Conservation (phyloP, 2,797 vertebrate species). For the Scomberomorus guttatus region DNA sequence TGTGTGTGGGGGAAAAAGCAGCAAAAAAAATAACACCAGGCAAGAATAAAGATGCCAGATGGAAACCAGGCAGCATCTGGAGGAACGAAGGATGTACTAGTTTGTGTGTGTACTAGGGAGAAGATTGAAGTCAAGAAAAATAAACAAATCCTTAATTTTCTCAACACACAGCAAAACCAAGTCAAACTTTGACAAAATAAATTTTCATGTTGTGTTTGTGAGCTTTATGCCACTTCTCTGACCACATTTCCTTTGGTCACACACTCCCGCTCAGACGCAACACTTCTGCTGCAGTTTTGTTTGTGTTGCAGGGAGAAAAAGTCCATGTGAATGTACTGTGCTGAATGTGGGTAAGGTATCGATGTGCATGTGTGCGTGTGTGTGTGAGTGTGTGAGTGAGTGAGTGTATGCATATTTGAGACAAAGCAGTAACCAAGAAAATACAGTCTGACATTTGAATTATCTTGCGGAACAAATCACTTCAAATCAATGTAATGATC, state of each 20-base stretch:
- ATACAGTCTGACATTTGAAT: slow-evolving; percentile 21
- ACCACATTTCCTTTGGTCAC: not conserved
- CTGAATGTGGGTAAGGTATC: not conserved
- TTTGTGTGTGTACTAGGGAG: too few relatives aligned
- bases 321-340: not conserved
- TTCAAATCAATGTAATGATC: not conserved
- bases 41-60: slow-evolving; percentile 74
- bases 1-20: slow-evolving; percentile 70
- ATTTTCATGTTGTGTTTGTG: slow-evolving; percentile 19
- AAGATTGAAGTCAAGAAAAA: not conserved
- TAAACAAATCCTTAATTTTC: not conserved
- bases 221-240: slow-evolving; percentile 37
- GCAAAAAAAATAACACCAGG: slow-evolving; percentile 74
- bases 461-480: slow-evolving; percentile 6
- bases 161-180: not conserved
- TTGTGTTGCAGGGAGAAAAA: not conserved
- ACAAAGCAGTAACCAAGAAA: not conserved
- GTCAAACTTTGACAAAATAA: slow-evolving; percentile 2
- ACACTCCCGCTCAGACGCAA: not conserved
- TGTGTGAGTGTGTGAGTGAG: not conserved
- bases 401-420: not conserved
- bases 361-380: not conserved
- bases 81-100: slow-evolving; percentile 39
- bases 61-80: slow-evolving; percentile 76
- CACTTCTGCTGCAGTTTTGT: not conserved